phyloP scores from a whole-genome alignment of 2,888 invertebrate species.

The Pterostichus madidus region DNA sequence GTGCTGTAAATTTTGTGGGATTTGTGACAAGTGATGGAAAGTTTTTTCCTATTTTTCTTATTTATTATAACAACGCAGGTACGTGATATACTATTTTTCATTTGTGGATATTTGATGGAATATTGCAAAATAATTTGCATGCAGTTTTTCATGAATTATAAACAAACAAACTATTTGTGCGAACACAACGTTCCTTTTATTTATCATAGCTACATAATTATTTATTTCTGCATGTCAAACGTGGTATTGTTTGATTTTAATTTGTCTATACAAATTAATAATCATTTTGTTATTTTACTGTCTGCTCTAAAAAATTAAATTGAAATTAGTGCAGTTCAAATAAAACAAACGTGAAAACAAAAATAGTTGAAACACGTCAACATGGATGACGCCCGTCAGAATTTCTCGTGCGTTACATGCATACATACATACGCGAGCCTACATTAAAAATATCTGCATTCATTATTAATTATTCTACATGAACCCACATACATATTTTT shows the following conservation, averaged over 20 bases:
- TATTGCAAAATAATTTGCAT: slow-evolving; percentile 38
- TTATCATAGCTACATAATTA: slow-evolving; percentile 55
- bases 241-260: slow-evolving; percentile 64
- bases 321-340: slow-evolving; percentile 60
- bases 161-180: slow-evolving; percentile 42
- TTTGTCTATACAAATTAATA: slow-evolving; percentile 66
- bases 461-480: slow-evolving; percentile 25
- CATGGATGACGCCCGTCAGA: slow-evolving; percentile 46
- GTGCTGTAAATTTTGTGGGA: no score
- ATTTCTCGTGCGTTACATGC: neutral
- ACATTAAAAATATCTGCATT: slow-evolving; percentile 8
- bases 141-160: slow-evolving; percentile 50
- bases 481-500: neutral
- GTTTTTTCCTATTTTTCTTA: no score
- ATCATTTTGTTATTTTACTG: slow-evolving; percentile 62
- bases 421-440: slow-evolving; percentile 9
- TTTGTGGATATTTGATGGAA: slow-evolving; percentile 15
- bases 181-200: slow-evolving; percentile 49
- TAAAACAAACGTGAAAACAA: slow-evolving; percentile 51
- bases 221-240: slow-evolving; percentile 62
- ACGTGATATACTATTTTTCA: no score
- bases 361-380: slow-evolving; percentile 62
- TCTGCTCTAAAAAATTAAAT: slow-evolving; percentile 60
- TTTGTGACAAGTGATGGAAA: no score
- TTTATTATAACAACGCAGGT: no score